Evolutionary conservation across 2,888 invertebrate species (phyloP).

Genomic region (Limnephilus auricula): DNA sequence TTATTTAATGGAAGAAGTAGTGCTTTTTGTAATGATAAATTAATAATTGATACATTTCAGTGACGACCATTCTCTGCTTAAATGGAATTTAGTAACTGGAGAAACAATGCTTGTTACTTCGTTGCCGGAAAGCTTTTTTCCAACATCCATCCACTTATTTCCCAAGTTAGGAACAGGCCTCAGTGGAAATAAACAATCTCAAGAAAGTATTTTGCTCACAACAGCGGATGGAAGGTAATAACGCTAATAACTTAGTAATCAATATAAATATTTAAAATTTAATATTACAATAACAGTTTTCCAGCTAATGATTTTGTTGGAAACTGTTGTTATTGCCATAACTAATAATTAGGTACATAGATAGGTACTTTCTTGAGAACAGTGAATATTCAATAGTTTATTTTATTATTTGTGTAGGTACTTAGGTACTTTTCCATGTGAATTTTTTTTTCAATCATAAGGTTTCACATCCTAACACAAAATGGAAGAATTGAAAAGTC

Average conservation of each 20-base stretch:
- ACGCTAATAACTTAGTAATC: too few species aligned
- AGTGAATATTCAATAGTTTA: background rate
- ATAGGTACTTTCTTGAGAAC: background rate
- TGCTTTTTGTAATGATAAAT: background rate
- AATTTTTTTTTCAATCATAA: slow-evolving; percentile 69
- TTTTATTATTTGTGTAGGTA: too few species aligned
- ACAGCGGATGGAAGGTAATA: slow-evolving; percentile 88
- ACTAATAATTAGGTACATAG: too few species aligned
- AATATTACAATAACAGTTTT: too few species aligned
- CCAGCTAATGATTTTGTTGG: too few species aligned
- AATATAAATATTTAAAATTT: too few species aligned
- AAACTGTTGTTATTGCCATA: too few species aligned
- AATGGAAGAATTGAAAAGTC: slow-evolving; percentile 95
- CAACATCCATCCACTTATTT: slow-evolving; percentile 94
- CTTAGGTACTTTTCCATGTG: too few species aligned
- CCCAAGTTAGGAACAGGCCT: slow-evolving; percentile 79
- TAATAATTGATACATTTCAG: slow-evolving; percentile 73
- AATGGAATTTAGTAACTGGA: slow-evolving; percentile 91
- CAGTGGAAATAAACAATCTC: slow-evolving; percentile 78
- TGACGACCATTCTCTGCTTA: slow-evolving; percentile 93
- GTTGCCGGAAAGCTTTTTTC: slow-evolving; percentile 89
- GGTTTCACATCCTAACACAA: slow-evolving; percentile 92
- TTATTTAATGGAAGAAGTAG: background rate
- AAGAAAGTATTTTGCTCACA: slow-evolving; percentile 90
- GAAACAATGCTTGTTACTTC: slow-evolving; percentile 88